Evolutionary conservation across 2,113 vertebrate genomes (phyloP).

Genomic region (Chaetops frenatus): DNA sequence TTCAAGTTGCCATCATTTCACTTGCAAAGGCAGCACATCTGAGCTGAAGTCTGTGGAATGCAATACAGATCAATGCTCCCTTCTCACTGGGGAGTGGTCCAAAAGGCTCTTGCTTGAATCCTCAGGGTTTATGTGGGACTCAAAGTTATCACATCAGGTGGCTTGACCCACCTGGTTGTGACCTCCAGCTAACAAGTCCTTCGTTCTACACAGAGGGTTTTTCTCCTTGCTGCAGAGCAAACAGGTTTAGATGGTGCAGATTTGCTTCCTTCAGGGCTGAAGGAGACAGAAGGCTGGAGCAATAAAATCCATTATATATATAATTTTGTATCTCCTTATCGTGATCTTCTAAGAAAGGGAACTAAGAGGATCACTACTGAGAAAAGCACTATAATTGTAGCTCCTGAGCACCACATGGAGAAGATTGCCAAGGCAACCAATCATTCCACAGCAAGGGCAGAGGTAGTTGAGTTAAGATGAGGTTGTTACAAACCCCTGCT

Average conservation of each 20-base stretch:
- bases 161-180: neutral
- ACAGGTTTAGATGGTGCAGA: constrained; percentile 5
- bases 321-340: constrained; percentile 64
- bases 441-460: constrained; percentile 57
- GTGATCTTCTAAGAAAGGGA: constrained; percentile 68
- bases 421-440: constrained; percentile 74
- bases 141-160: neutral
- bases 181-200: neutral
- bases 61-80: neutral
- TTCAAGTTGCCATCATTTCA: neutral
- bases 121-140: neutral
- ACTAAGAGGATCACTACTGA: constrained; percentile 67
- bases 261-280: neutral
- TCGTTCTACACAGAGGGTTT: neutral
- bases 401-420: constrained; percentile 22
- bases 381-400: constrained; percentile 71
- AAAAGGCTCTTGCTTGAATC: neutral
- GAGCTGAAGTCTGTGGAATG: neutral
- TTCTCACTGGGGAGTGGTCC: neutral
- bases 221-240: constrained; percentile 10
- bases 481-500: constrained; percentile 57
- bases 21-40: neutral
- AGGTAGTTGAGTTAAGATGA: constrained; percentile 58
- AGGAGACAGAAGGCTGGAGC: neutral
- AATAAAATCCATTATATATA: constrained; percentile 67